Conservation (phyloP, 2,888 invertebrate genomes). For the Polia nebulosa region DNA sequence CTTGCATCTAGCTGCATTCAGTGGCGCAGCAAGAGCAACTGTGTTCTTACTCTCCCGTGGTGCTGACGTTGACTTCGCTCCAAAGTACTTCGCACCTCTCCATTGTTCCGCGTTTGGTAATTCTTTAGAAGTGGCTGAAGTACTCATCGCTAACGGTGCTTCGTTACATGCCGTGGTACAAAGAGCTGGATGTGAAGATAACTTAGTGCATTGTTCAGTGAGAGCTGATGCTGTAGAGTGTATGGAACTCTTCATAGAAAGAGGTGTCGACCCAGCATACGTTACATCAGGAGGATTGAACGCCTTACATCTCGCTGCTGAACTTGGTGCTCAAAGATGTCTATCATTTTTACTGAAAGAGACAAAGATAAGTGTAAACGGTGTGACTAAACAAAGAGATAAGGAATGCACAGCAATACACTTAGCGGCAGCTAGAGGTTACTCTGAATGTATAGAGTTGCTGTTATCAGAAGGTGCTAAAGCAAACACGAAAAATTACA, state of each 20-base stretch:
- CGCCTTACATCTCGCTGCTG: constrained; percentile 95
- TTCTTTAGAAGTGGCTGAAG: constrained; percentile 94
- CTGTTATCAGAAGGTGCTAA: constrained; percentile 95
- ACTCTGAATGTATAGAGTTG: constrained; percentile 95
- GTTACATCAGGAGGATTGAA: constrained; percentile 94
- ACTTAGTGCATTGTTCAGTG: constrained; percentile 96
- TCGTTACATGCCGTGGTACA: constrained; percentile 93
- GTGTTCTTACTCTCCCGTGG: constrained; percentile 93
- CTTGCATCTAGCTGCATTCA: constrained; percentile 94
- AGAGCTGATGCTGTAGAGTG: constrained; percentile 95
- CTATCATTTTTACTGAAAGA: constrained; percentile 94
- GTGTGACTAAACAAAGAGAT: constrained; percentile 93
- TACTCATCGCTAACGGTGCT: constrained; percentile 94
- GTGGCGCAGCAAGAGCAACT: constrained; percentile 93
- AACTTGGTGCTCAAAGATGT: constrained; percentile 94
- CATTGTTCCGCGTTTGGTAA: constrained; percentile 98
- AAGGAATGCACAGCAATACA: constrained; percentile 95
- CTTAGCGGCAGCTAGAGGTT: constrained; percentile 96
- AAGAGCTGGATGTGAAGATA: constrained; percentile 93
- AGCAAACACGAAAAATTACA: constrained; percentile 93
- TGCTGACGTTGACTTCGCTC: constrained; percentile 93
- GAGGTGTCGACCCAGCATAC: constrained; percentile 94
- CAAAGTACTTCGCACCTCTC: constrained; percentile 94
- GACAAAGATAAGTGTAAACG: constrained; percentile 93
- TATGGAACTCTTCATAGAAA: constrained; percentile 93